Percentiles rank a stretch among this genome's conserved stretches.
These are phyloP conservation scores for Palythoa heliodiscus DNA, from an alignment of 92 coral and sea anemone genomes.

Conservation along the genomic window DNA sequence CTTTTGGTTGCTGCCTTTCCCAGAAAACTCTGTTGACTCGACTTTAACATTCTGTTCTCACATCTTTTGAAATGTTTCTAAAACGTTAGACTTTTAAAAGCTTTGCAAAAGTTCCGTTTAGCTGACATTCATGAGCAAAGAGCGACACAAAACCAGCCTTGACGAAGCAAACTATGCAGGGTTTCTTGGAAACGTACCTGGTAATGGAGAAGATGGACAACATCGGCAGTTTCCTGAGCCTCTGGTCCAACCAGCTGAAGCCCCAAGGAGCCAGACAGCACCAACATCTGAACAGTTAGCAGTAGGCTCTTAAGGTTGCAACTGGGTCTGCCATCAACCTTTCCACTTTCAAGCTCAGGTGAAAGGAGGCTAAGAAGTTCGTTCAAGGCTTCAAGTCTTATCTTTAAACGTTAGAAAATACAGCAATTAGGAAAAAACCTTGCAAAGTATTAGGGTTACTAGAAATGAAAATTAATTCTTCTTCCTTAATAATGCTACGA, in stretches of 20 bases:
- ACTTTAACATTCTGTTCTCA: too few relatives aligned
- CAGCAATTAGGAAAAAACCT: not conserved
- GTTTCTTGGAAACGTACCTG: constrained; percentile 52
- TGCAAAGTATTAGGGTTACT: not conserved
- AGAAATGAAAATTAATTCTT: too few relatives aligned
- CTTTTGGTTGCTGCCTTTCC: too few relatives aligned
- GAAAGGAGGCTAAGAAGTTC: constrained; percentile 79
- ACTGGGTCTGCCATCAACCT: constrained; percentile 20
- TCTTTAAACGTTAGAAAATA: constrained; percentile 36
- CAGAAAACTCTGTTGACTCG: too few relatives aligned
- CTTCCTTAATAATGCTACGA: too few relatives aligned
- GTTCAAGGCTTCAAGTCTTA: constrained; percentile 74
- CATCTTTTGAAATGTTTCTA: too few relatives aligned
- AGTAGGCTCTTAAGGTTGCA: constrained; percentile 64
- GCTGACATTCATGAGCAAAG: too few relatives aligned
- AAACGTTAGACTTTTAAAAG: too few relatives aligned
- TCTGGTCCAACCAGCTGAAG: constrained; percentile 73
- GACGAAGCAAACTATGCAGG: not conserved
- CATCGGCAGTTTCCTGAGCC: constrained; percentile 61
- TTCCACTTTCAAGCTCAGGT: constrained; percentile 30
- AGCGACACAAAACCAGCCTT: too few relatives aligned
- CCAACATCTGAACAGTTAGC: constrained; percentile 71
- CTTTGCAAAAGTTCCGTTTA: too few relatives aligned
- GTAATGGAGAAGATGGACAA: constrained; percentile 76
- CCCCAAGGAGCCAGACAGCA: constrained; percentile 83